Base-by-base conservation (phyloP, 2,797 vertebrate species). In the Chaenodraco wilsoni region DNA sequence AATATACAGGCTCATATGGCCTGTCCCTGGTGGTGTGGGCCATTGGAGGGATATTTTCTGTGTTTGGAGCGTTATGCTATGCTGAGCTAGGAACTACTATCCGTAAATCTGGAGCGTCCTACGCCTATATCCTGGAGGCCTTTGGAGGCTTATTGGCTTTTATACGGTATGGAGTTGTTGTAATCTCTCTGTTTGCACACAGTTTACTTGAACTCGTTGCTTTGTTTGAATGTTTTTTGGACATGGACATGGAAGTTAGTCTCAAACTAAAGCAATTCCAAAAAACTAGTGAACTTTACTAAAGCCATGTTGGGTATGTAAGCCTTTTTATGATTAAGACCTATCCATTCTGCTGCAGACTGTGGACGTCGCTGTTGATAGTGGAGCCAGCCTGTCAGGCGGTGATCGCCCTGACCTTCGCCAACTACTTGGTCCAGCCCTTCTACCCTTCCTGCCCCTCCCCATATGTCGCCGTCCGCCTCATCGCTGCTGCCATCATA, bases 11-110 rank as follows among this genome's bases (percentile, higher is more conserved):
- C 50, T 96, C 95, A 6, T 96, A 88, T 1, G 95, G 95, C 40
- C 64, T 96, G 31, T 96, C 95, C 2, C 85, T 96, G 56, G 78
- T 96, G 0, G 84, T 95, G 31, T 96, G 95, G 95, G 90, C 87
- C 52, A 79, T 95, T 0, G 95, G 95, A 33, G 95, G 95, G 2
- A 10, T 96, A 19, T 95, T 96, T 72, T 96, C 95, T 14, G 93
- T 96, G 16, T 93, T 96, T 51, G 95, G 95, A 40, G 95, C 95
- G 0, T 79, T 96, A 44, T 96, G 95, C 79, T 96, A 96, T 5
- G 95, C 95, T 1, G 95, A 96, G 76, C 92, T 96, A 27, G 95
- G 95, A 5, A 95, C 95, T 44, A 96, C 95, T 21, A 95, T 96
- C 72, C 89, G 90, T 41, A 96, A 95, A 87, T 96, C 95, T 15